Percentiles rank a stretch among this genome's conserved stretches.
Conservation (phyloP, 2,113 vertebrate species). For the Callipepla squamata region DNA sequence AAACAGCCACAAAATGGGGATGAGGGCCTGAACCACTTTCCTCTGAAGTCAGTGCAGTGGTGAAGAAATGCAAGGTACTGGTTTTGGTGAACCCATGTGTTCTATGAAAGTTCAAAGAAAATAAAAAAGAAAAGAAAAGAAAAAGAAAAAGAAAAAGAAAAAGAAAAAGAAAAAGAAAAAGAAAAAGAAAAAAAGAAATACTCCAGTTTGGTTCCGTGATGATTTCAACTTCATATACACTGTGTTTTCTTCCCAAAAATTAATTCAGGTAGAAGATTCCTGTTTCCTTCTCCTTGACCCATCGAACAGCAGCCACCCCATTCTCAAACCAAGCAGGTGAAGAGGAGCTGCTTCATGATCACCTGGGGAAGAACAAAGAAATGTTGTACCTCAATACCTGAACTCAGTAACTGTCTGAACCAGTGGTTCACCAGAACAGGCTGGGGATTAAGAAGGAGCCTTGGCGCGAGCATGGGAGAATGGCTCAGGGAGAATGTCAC, state of each 20-base stretch:
- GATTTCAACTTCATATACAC: background rate
- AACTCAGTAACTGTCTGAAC: accelerated
- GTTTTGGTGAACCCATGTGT: background rate
- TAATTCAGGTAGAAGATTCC: background rate
- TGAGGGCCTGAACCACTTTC: accelerated
- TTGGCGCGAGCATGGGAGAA: background rate
- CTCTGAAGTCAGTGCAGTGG: accelerated
- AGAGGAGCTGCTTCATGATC: accelerated
- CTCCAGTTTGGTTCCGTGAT: accelerated
- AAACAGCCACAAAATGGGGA: accelerated
- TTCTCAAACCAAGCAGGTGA: background rate
- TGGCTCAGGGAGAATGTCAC: background rate
- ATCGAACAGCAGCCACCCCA: accelerated
- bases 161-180: accelerated
- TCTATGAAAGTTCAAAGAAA: background rate
- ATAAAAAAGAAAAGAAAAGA: no score
- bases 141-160: background rate
- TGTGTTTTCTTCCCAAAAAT: background rate
- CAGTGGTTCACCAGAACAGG: accelerated
- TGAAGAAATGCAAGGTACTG: background rate
- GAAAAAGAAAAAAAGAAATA: background rate
- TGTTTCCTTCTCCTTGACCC: background rate
- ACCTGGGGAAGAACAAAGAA: background rate
- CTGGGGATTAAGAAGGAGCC: background rate
- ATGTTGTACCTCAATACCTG: accelerated